Percentiles rank a stretch among this genome's conserved stretches.
Conservation (phyloP, 2,888 invertebrate species). For the Empis livida region DNA sequence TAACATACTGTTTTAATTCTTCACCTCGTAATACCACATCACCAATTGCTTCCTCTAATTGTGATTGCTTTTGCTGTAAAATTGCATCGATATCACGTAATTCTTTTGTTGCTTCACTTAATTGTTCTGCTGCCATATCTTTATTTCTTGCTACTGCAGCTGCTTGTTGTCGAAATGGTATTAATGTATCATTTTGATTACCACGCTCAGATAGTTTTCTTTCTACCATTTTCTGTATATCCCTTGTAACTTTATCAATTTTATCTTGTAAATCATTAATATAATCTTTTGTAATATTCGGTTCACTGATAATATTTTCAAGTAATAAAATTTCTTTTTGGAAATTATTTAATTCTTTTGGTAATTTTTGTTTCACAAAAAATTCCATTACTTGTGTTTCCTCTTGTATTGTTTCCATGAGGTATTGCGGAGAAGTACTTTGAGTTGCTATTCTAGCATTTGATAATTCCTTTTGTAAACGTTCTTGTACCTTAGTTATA, state of each 20-base stretch:
- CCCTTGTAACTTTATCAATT: constrained; percentile 40
- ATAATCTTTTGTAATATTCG: constrained; percentile 52
- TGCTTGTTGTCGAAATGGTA: constrained; percentile 76
- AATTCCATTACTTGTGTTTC: constrained; percentile 46
- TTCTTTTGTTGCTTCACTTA: constrained; percentile 52
- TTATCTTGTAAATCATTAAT: constrained; percentile 42
- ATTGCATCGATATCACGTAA: constrained; percentile 47
- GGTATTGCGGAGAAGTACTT: constrained; percentile 13
- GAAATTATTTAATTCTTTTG: constrained; percentile 51
- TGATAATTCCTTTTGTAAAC: constrained; percentile 14
- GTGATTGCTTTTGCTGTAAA: constrained; percentile 40
- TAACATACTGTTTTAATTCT: constrained; percentile 75
- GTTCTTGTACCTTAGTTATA: constrained; percentile 9
- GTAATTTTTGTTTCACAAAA: constrained; percentile 65
- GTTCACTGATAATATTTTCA: constrained; percentile 53
- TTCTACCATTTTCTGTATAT: constrained; percentile 61
- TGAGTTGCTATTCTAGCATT: constrained; percentile 12
- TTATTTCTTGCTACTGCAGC: constrained; percentile 69
- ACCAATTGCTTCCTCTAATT: constrained; percentile 43
- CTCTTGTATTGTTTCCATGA: constrained; percentile 14
- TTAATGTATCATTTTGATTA: constrained; percentile 57
- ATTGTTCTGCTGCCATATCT: constrained; percentile 53
- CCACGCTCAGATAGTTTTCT: constrained; percentile 51
- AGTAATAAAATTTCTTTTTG: constrained; percentile 56
- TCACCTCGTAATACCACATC: constrained; percentile 64